Percentiles rank a stretch among this genome's conserved stretches.
Conservation (phyloP, 2,113 vertebrate species). For the Ivindomyrus marchei region DNA sequence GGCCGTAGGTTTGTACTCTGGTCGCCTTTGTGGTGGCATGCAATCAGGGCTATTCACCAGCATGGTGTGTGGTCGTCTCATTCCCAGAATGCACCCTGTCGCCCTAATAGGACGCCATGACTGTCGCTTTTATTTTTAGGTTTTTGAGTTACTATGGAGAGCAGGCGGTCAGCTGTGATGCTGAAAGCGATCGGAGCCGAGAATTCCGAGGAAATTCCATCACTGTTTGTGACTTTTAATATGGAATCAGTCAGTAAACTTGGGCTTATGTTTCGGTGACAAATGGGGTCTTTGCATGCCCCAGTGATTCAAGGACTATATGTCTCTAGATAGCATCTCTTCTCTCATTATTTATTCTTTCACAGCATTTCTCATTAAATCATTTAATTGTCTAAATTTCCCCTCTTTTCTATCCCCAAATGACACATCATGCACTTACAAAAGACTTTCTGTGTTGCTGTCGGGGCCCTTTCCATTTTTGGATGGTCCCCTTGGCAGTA, state of each 20-base stretch:
- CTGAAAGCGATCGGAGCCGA: neutral
- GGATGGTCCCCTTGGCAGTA: neutral
- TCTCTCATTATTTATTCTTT: neutral
- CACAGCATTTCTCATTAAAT: no score
- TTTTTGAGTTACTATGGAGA: neutral
- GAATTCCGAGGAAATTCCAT: neutral
- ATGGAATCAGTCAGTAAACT: neutral
- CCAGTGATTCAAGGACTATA: neutral
- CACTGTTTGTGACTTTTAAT: neutral
- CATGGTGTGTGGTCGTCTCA: neutral
- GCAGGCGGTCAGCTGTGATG: neutral
- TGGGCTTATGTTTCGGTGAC: neutral
- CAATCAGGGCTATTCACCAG: neutral
- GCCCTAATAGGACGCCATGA: neutral
- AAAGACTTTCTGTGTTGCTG: neutral
- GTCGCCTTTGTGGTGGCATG: neutral
- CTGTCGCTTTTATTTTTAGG: conserved; percentile 3
- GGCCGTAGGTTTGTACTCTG: neutral
- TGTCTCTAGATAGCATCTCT: neutral
- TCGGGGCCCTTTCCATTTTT: neutral
- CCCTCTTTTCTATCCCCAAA: neutral
- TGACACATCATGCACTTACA: neutral
- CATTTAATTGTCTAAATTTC: neutral
- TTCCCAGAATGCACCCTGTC: neutral
- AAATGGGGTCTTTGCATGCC: neutral